Evolutionary conservation across 2,888 invertebrate species (phyloP).

Genomic region (Heliconius sara): DNA sequence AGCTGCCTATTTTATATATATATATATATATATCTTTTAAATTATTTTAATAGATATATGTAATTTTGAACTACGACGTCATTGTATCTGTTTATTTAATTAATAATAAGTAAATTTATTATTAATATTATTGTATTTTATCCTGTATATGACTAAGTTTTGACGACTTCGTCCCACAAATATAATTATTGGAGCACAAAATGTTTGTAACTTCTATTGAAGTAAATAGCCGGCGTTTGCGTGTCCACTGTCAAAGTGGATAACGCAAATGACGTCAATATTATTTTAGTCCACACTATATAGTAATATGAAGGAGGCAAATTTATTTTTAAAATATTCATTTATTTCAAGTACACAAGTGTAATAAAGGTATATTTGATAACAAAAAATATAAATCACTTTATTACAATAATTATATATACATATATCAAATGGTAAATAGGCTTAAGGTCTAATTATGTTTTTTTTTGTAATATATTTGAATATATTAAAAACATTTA

Average conservation of each 20-base stretch:
- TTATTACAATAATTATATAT: too few species aligned
- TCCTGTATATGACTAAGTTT: slow-evolving; percentile 7
- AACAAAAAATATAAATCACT: too few species aligned
- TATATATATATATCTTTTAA: too few species aligned
- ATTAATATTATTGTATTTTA: slow-evolving; percentile 5
- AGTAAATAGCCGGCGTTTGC: slow-evolving; percentile 8
- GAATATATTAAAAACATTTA: too few species aligned
- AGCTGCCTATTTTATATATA: too few species aligned
- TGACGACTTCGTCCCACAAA: neutral
- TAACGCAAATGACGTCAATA: slow-evolving; percentile 11
- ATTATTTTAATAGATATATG: too few species aligned
- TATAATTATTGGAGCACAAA: slow-evolving; percentile 13
- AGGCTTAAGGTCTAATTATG: too few species aligned
- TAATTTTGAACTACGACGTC: too few species aligned
- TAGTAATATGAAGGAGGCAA: neutral
- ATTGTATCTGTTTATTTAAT: neutral
- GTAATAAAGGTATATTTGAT: neutral
- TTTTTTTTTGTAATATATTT: too few species aligned
- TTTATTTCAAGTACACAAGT: too few species aligned
- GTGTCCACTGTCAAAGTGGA: neutral
- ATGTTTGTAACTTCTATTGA: neutral
- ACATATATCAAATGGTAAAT: too few species aligned
- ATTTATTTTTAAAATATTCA: neutral
- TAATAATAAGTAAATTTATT: neutral
- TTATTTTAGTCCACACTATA: slow-evolving; percentile 9